These are phyloP conservation scores for Numenius phaeopus DNA, from an alignment of 2,797 vertebrate genomes.

Conservation along the genomic window DNA sequence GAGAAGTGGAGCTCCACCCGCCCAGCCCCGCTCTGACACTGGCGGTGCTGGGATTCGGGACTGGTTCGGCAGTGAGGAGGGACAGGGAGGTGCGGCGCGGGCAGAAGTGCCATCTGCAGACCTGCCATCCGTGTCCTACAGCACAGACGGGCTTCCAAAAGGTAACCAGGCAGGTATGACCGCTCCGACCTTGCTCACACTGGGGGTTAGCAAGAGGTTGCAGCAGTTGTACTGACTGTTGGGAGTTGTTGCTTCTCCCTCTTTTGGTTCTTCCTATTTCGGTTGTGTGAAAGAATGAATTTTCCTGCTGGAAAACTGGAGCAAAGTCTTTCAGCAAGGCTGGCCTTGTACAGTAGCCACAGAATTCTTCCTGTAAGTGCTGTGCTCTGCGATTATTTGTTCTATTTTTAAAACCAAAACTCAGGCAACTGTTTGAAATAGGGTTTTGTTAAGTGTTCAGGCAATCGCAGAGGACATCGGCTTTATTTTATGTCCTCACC, in stretches of 20 bases:
- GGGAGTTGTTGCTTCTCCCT: background rate
- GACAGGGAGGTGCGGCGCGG: rapidly evolving
- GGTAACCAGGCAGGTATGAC: background rate
- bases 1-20: background rate
- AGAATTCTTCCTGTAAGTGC: background rate
- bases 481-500: background rate
- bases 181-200: rapidly evolving
- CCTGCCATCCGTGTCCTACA: rapidly evolving
- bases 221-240: background rate
- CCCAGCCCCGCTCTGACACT: background rate
- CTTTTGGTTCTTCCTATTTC: background rate
- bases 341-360: background rate
- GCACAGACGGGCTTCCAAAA: rapidly evolving
- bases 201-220: background rate
- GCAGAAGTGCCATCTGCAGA: background rate
- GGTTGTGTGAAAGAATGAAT: background rate
- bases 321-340: background rate
- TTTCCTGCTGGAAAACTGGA: background rate
- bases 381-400: background rate
- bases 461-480: rapidly evolving
- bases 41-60: rapidly evolving
- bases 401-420: background rate
- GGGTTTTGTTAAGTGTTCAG: background rate
- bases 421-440: background rate
- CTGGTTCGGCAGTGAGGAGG: rapidly evolving